These are phyloP conservation scores for Orchestia grillus DNA, from an alignment of 1,140 invertebrate genomes.

Conservation along the genomic window DNA sequence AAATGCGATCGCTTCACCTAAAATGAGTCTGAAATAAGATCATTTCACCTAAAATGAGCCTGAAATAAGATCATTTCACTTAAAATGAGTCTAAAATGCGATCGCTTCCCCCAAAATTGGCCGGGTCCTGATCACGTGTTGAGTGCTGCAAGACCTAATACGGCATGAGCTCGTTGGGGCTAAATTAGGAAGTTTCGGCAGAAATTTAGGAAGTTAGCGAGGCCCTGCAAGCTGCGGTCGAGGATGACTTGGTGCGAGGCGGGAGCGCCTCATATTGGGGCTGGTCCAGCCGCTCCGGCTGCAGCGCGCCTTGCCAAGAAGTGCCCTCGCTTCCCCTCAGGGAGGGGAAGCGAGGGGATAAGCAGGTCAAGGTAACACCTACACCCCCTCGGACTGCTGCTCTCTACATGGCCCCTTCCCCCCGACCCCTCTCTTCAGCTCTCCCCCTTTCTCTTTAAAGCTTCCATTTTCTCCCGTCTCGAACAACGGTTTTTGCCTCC, in stretches of 20 bases:
- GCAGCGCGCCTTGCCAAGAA: not conserved
- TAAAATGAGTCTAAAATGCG: too few species aligned
- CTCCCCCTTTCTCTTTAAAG: not conserved
- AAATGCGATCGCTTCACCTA: too few species aligned
- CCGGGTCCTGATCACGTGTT: too few species aligned
- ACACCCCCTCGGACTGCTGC: not conserved
- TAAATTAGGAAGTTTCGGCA: not conserved
- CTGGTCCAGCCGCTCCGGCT: not conserved
- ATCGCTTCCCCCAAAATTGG: too few species aligned
- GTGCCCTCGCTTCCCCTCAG: not conserved
- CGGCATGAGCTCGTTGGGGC: not conserved
- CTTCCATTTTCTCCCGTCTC: not conserved
- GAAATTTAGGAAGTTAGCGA: not conserved
- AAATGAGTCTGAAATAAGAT: too few species aligned
- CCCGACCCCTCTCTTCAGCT: not conserved
- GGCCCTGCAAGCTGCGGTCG: not conserved
- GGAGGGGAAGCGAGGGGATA: not conserved
- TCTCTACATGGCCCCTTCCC: not conserved
- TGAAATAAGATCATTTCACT: too few species aligned
- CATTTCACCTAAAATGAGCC: too few species aligned
- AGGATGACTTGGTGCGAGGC: not conserved
- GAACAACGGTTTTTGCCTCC: not conserved
- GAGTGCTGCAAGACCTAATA: not conserved
- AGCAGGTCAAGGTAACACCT: not conserved
- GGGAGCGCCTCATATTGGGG: not conserved